Evolutionary conservation across 2,797 vertebrate genomes (phyloP).

Genomic region (Graptemys geographica): DNA sequence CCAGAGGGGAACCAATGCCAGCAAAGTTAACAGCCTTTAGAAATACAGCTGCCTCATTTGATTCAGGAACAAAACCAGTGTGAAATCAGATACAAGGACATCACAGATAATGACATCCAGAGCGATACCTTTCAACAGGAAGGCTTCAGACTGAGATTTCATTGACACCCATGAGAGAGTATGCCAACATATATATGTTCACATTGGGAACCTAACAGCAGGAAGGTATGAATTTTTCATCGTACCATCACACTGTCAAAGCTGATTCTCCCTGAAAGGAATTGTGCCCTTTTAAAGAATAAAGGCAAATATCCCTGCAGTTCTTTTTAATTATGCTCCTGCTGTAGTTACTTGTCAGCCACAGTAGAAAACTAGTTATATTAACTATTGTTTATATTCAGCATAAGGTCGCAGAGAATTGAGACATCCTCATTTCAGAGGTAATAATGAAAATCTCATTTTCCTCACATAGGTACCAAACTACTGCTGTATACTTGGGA

Average conservation of each 20-base stretch:
- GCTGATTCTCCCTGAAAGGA: constrained; percentile 22
- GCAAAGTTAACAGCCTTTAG: constrained; percentile 55
- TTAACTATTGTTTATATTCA: neutral
- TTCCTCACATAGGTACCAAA: neutral
- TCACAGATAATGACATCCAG: constrained; percentile 57
- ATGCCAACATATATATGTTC: constrained; percentile 14
- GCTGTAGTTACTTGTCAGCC: neutral
- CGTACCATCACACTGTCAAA: neutral
- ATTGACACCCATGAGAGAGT: neutral
- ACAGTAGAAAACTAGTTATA: neutral
- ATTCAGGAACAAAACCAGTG: constrained; percentile 51
- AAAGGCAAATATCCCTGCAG: neutral
- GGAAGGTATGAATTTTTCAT: constrained; percentile 51
- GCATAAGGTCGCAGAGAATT: neutral
- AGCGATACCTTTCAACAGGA: constrained; percentile 49
- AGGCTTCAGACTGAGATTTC: constrained; percentile 38
- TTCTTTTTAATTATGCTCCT: neutral
- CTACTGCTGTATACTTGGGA: neutral
- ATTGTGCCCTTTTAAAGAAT: constrained; percentile 17
- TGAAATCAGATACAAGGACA: constrained; percentile 51
- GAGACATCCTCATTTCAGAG: neutral
- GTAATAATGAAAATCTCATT: constrained; percentile 1
- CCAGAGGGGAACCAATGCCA: neutral
- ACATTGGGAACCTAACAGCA: constrained; percentile 1
- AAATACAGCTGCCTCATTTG: constrained; percentile 36